phyloP scores from a whole-genome alignment of 2,113 vertebrate species.

The Columba livia region DNA sequence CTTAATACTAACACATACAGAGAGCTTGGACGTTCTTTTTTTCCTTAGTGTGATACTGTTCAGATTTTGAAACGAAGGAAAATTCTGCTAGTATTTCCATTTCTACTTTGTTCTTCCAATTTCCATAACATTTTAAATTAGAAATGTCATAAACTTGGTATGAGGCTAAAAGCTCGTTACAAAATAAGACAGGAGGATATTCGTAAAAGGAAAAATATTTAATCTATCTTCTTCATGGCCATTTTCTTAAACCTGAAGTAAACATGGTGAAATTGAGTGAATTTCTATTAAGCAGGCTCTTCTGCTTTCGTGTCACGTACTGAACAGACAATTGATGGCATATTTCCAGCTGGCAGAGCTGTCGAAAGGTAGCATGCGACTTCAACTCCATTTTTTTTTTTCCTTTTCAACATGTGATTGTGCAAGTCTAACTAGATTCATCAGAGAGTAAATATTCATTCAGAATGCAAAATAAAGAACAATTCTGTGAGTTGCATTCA shows the following conservation, averaged over 20 bases:
- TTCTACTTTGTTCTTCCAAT: neutral
- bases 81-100: neutral
- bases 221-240: neutral
- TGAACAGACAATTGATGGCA: conserved; percentile 52
- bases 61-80: neutral
- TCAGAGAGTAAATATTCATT: conserved; percentile 32
- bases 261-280: conserved; percentile 35
- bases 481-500: neutral
- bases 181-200: neutral
- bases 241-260: conserved; percentile 22
- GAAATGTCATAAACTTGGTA: neutral
- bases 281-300: conserved; percentile 45
- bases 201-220: neutral
- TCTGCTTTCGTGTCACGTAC: conserved; percentile 35
- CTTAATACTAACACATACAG: neutral
- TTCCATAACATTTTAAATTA: neutral
- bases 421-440: conserved; percentile 38
- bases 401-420: conserved; percentile 8
- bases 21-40: neutral
- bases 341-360: conserved; percentile 60
- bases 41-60: neutral
- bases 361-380: conserved; percentile 41
- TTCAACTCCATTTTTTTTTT: neutral
- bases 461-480: conserved; percentile 5
- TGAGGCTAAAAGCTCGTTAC: neutral